These are phyloP conservation scores for Sarcophaga carnaria DNA, from an alignment of 2,888 invertebrate genomes.

Conservation along the genomic window DNA sequence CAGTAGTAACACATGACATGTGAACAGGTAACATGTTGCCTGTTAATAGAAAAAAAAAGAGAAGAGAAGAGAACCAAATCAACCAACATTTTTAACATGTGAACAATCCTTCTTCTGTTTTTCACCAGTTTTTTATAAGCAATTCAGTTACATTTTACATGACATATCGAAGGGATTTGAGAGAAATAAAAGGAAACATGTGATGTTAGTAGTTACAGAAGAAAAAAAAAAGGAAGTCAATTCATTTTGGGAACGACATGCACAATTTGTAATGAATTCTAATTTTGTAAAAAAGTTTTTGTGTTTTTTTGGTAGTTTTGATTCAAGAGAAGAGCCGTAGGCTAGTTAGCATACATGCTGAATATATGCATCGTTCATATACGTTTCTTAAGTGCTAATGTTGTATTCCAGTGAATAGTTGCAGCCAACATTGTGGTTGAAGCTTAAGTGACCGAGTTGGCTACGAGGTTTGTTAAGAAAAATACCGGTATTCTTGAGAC, in stretches of 20 bases:
- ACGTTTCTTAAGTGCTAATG: too few species aligned
- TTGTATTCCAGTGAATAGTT: too few species aligned
- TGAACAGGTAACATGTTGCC: conserved; percentile 23
- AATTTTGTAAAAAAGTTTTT: conserved; percentile 69
- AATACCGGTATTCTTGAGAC: too few species aligned
- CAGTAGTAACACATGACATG: conserved; percentile 9
- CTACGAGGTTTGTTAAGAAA: too few species aligned
- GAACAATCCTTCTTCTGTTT: conserved; percentile 5
- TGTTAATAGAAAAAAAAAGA: conserved; percentile 19
- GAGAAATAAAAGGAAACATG: neutral
- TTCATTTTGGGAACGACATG: conserved; percentile 54
- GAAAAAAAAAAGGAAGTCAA: conserved; percentile 37
- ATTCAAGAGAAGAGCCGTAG: neutral
- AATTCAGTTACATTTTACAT: neutral
- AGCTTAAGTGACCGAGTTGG: too few species aligned
- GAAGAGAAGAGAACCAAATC: neutral
- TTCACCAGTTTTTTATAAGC: neutral
- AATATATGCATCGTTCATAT: conserved; percentile 22
- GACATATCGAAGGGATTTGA: neutral
- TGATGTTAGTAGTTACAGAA: conserved; percentile 3
- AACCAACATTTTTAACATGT: conserved; percentile 11
- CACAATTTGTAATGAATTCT: conserved; percentile 77
- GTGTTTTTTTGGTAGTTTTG: neutral
- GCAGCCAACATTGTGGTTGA: too few species aligned
- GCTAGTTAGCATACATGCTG: neutral